A percentile compares a stretch with the other conserved stretches of the same genome.
phyloP scores from a whole-genome alignment of 2,797 vertebrate genomes.

The Sebastes kiyomatsui region DNA sequence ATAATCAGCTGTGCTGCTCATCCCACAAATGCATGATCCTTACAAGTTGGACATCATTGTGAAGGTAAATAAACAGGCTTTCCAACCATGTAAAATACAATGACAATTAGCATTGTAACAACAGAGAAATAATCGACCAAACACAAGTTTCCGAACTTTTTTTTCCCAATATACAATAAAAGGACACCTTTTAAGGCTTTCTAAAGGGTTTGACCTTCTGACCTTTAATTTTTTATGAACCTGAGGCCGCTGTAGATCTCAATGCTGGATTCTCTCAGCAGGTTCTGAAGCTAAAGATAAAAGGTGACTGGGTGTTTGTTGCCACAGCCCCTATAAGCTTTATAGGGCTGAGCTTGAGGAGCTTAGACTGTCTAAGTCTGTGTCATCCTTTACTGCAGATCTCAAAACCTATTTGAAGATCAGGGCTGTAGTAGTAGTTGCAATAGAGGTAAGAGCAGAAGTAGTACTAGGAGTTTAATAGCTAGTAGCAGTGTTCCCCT shows the following conservation, averaged over 20 bases:
- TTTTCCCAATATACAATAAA: accelerated
- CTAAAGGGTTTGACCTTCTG: not conserved
- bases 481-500: not conserved
- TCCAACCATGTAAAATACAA: no score
- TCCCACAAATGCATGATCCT: no score
- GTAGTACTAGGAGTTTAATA: not conserved
- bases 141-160: no score
- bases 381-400: slow-evolving; percentile 14
- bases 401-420: slow-evolving; percentile 20
- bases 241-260: not conserved
- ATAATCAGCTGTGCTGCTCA: no score
- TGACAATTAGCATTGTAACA: no score
- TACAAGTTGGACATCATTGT: no score
- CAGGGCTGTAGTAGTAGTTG: not conserved
- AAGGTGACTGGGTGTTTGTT: slow-evolving; percentile 15
- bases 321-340: not conserved
- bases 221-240: not conserved
- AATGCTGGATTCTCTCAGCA: not conserved
- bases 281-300: not conserved
- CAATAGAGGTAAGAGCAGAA: not conserved
- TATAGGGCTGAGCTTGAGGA: not conserved
- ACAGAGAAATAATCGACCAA: no score
- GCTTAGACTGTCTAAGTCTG: slow-evolving; percentile 46
- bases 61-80: no score
- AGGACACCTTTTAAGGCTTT: not conserved